Evolutionary conservation across 2,113 vertebrate species (phyloP), one percentile per base, ranked within the genome.

Genomic region (Sorex fumeus): DNA sequence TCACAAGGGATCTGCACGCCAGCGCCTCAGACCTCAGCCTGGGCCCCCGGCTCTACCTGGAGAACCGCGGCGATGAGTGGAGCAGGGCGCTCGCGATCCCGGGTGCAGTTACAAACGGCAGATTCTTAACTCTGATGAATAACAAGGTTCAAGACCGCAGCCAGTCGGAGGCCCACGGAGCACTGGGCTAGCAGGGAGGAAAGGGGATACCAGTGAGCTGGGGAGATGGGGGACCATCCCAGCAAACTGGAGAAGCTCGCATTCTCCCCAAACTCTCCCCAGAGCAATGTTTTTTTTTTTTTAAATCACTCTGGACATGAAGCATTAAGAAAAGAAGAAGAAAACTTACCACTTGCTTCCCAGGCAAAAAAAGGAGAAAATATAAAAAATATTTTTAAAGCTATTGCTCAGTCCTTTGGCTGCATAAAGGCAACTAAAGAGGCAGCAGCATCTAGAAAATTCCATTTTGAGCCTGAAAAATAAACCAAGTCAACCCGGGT

Each of bases 41-140:
- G 53, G 2, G 4, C 10, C 53, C 53, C n/a, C 25, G 0, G 0
- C 9, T 43, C 40, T 0, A 3, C 64, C 81, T n/a, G 84, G 27
- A 53, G 85, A 45, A 0, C 28, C 10, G 18, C 0, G 2, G 18
- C 0, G 3, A 32, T 50, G 34, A 45, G 34, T 43, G 32, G 67
- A 72, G 47, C 88, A 6, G 0, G 25, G 16, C 11, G 32, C 47
- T 13, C 18, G 53, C 84, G 6, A 36, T 66, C 60, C 34, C 1
- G 36, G 43, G 28, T 2, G 64, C 25, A 82, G 57, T 80, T 76
- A 88, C 84, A 87, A 95, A 83, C 93, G 88, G 3, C 90, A 85
- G 92, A 74, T 69, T 87, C 90, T 95, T 91, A 86, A 80, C 95
- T 91, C 88, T 8, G 27, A 85, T 64, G 70, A 91, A 82, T 6